Evolutionary conservation across 2,797 vertebrate genomes (phyloP).

Genomic region (Phrynocephalus guinanensis): DNA sequence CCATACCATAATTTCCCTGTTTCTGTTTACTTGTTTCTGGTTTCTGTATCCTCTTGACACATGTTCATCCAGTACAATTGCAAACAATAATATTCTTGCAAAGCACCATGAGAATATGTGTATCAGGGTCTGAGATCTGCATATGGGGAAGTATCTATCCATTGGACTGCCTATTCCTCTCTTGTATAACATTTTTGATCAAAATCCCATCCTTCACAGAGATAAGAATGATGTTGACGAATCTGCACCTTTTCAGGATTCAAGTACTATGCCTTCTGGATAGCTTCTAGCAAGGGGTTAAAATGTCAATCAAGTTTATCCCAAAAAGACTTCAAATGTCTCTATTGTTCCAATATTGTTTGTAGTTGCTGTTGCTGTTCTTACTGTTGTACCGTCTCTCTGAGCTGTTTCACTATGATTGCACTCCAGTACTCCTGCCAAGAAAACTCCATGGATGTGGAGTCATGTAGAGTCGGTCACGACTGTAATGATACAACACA

Average conservation of each 20-base stretch:
- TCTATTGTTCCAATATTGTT: neutral
- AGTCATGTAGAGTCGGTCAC: too few relatives aligned
- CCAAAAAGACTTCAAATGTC: neutral
- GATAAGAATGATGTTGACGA: neutral
- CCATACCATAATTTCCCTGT: neutral
- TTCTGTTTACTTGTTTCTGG: too few relatives aligned
- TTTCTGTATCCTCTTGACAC: neutral
- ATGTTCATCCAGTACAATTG: neutral
- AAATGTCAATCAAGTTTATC: neutral
- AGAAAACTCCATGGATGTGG: too few relatives aligned
- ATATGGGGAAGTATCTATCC: neutral
- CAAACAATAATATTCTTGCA: neutral
- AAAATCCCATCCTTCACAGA: neutral
- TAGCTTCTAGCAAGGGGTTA: neutral
- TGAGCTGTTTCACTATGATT: neutral
- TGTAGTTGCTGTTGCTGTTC: neutral
- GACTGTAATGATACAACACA: too few relatives aligned
- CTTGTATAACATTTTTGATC: neutral
- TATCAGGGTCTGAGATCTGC: neutral
- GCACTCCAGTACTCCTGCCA: too few relatives aligned
- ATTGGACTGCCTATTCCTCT: neutral
- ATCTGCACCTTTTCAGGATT: neutral
- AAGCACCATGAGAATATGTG: neutral
- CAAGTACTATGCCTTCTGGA: neutral
- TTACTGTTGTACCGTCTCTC: neutral